These are phyloP conservation scores for Syrmaticus mikado DNA, from an alignment of 2,113 vertebrate genomes.

Conservation along the genomic window DNA sequence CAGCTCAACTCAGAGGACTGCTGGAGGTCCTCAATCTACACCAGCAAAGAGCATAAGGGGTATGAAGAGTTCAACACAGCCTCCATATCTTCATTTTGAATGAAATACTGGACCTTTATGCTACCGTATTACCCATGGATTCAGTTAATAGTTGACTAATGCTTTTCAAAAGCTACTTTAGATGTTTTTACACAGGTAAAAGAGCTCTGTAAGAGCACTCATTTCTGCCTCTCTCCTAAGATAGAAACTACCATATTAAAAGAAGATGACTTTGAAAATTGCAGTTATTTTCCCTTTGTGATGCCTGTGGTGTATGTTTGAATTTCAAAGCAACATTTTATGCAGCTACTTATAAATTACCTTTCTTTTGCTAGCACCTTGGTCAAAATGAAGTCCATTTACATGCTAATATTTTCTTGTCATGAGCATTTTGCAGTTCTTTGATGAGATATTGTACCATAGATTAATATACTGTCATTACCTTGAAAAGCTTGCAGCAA, in stretches of 20 bases:
- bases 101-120: background rate
- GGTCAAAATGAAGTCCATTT: background rate
- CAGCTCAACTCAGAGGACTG: background rate
- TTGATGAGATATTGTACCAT: background rate
- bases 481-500: background rate
- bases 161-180: background rate
- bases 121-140: background rate
- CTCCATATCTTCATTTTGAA: background rate
- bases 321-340: background rate
- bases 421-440: background rate
- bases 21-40: background rate
- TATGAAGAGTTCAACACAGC: background rate
- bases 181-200: background rate
- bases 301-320: background rate
- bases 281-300: background rate
- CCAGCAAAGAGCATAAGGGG: background rate
- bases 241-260: background rate
- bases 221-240: background rate
- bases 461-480: background rate
- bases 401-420: background rate
- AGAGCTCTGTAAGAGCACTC: background rate
- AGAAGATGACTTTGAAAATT: background rate
- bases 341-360: background rate
- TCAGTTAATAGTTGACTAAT: background rate
- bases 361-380: background rate